phyloP scores from a whole-genome alignment of 1,140 invertebrate species.

The Phenacoccus solenopsis region DNA sequence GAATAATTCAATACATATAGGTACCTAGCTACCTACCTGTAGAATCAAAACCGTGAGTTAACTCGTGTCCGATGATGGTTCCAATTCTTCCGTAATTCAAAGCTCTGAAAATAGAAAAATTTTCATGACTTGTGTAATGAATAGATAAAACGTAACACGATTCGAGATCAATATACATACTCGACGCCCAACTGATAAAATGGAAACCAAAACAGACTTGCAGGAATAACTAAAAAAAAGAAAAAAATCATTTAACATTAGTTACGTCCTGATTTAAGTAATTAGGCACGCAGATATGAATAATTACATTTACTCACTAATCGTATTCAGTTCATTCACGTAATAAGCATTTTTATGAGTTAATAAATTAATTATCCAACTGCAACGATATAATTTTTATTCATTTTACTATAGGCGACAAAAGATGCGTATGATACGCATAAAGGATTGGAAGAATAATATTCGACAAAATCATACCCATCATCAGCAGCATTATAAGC shows the following conservation, averaged over 20 bases:
- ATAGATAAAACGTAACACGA: neutral
- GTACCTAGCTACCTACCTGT: constrained; percentile 50
- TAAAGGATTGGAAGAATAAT: too few species aligned
- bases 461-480: neutral
- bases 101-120: constrained; percentile 7
- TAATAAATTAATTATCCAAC: neutral
- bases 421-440: too few species aligned
- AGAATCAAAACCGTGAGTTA: constrained; percentile 62
- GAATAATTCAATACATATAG: neutral
- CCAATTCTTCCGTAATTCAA: constrained; percentile 62
- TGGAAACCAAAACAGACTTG: neutral
- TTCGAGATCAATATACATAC: neutral
- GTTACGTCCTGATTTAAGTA: too few species aligned
- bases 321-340: neutral
- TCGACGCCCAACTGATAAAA: neutral
- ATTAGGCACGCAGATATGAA: neutral
- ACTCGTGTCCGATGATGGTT: constrained; percentile 60
- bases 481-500: neutral
- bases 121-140: too few species aligned
- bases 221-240: neutral
- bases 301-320: neutral
- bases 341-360: neutral
- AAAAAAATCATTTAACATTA: neutral
- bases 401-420: too few species aligned
- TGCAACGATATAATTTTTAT: too few species aligned